These are phyloP conservation scores for Eutrigla gurnardus DNA, from an alignment of 2,797 vertebrate genomes.

Conservation along the genomic window DNA sequence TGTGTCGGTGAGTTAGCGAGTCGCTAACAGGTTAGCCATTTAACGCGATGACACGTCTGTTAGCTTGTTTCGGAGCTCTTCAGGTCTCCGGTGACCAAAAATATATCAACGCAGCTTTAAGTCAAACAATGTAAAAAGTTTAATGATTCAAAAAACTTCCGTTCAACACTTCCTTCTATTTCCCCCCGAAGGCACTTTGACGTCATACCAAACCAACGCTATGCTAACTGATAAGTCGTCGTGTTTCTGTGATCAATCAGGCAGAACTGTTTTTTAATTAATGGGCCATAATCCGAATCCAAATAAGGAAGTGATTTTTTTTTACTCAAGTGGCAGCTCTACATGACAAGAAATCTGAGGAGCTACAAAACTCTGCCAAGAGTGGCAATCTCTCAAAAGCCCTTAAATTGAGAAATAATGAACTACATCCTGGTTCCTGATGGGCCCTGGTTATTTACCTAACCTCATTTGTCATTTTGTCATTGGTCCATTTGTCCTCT, in stretches of 20 bases:
- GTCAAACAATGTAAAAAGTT: neutral
- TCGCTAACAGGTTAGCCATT: neutral
- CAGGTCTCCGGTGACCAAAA: neutral
- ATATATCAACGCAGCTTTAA: neutral
- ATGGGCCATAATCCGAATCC: neutral
- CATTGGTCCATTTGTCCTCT: neutral
- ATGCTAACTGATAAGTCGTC: neutral
- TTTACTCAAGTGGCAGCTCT: neutral
- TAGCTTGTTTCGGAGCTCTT: neutral
- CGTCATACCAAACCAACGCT: neutral
- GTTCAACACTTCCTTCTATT: neutral
- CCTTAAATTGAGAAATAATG: slow-evolving; percentile 32
- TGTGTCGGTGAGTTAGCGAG: neutral
- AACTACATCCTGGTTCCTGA: slow-evolving; percentile 56
- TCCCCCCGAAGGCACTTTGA: neutral
- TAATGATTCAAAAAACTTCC: neutral
- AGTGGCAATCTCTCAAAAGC: neutral
- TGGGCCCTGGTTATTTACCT: neutral
- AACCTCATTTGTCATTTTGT: neutral
- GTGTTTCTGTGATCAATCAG: neutral
- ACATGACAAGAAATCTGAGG: slow-evolving; percentile 18
- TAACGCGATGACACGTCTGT: too few relatives aligned
- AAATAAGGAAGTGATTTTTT: neutral
- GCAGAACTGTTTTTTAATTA: neutral
- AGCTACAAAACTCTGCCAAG: neutral